Conservation (phyloP, 2,888 invertebrate genomes). For the Parochlus steinenii region DNA sequence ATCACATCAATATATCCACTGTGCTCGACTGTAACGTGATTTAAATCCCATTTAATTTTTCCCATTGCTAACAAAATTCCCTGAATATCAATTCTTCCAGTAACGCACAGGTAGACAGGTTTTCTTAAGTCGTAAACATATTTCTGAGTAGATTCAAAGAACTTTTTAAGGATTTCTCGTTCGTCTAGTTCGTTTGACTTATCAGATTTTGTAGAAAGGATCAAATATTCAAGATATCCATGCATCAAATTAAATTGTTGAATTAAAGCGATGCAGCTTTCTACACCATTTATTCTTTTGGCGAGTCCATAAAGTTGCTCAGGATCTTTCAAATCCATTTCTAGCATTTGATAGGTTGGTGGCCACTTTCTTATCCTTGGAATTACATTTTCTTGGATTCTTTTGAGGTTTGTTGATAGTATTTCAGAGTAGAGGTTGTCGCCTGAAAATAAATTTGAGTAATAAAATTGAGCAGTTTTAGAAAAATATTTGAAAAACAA, state of each 20-base stretch:
- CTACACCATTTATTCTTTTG: constrained; percentile 79
- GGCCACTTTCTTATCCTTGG: constrained; percentile 29
- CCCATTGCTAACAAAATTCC: constrained; percentile 71
- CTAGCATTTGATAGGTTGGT: constrained; percentile 29
- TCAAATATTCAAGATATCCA: constrained; percentile 68
- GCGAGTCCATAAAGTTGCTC: constrained; percentile 67
- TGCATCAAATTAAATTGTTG: constrained; percentile 74
- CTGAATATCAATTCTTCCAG: constrained; percentile 62
- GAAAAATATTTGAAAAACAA: constrained; percentile 12
- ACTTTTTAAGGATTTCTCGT: constrained; percentile 48
- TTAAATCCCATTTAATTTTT: constrained; percentile 87
- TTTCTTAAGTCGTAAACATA: constrained; percentile 58
- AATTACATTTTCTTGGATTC: constrained; percentile 58
- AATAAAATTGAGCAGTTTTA: constrained; percentile 23
- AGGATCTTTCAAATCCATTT: constrained; percentile 47
- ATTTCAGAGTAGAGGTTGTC: constrained; percentile 45
- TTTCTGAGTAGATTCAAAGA: constrained; percentile 54
- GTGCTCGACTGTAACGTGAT: constrained; percentile 88
- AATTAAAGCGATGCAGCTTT: constrained; percentile 80
- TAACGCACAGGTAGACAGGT: constrained; percentile 77
- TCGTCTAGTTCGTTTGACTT: constrained; percentile 29
- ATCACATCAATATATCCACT: constrained; percentile 73
- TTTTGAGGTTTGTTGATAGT: constrained; percentile 54
- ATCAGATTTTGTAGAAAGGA: constrained; percentile 35
- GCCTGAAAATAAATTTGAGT: constrained; percentile 16